Evolutionary conservation across 2,113 vertebrate species (phyloP).

Genomic region (Boulengeromyrus knoepffleri): DNA sequence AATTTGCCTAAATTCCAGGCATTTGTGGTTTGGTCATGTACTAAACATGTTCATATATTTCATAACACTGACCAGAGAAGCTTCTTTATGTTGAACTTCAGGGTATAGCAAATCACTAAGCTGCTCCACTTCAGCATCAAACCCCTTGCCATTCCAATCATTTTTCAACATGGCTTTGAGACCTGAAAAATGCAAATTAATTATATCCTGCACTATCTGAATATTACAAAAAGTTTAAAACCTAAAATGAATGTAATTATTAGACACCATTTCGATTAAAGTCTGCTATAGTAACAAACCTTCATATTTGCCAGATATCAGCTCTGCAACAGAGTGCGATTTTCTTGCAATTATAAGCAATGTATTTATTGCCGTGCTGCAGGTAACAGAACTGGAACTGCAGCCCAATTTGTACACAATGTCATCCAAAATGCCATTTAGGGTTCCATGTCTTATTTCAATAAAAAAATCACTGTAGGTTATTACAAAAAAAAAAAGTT

Average conservation of each 20-base stretch:
- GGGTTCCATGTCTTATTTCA: conserved; percentile 51
- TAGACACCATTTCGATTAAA: neutral
- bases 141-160: conserved; percentile 79
- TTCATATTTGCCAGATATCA: conserved; percentile 68
- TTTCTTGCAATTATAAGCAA: conserved; percentile 65
- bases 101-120: conserved; percentile 60
- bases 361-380: conserved; percentile 66
- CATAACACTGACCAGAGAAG: conserved; percentile 55
- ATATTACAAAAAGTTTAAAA: neutral
- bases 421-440: conserved; percentile 76
- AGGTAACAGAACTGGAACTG: conserved; percentile 65
- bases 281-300: conserved; percentile 56
- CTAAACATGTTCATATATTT: neutral
- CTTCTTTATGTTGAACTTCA: conserved; percentile 39
- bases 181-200: conserved; percentile 51
- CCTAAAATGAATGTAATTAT: neutral
- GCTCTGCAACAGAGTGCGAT: conserved; percentile 53
- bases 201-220: conserved; percentile 10
- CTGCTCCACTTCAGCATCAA: conserved; percentile 68
- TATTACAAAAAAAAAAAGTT: neutral
- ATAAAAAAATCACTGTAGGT: conserved; percentile 62
- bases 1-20: neutral
- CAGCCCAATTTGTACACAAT: conserved; percentile 78
- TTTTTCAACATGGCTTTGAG: conserved; percentile 71
- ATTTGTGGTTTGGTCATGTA: neutral